A percentile compares a stretch with the other conserved stretches of the same genome.
These are phyloP conservation scores for Pachyrhynchus sulphureomaculatus DNA, from an alignment of 1,140 invertebrate genomes.

Conservation along the genomic window DNA sequence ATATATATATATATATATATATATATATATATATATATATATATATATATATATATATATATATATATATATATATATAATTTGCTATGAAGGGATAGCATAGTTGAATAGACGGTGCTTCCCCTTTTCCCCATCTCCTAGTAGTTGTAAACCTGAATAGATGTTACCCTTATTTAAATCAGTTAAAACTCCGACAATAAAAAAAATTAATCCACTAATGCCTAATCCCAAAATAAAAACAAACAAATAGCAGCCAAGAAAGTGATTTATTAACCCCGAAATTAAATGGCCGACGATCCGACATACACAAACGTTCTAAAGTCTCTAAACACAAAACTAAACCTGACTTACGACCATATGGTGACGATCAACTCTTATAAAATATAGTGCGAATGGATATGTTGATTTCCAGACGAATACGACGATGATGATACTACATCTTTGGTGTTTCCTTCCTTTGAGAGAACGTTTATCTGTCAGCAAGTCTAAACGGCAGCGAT, in stretches of 20 bases:
- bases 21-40: too few species aligned
- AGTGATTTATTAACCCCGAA: slow-evolving; percentile 26
- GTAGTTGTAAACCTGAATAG: too few species aligned
- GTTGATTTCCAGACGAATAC: slow-evolving; percentile 33
- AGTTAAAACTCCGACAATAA: too few species aligned
- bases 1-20: too few species aligned
- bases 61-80: too few species aligned
- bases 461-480: slow-evolving; percentile 16
- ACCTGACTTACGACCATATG: slow-evolving; percentile 17
- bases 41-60: too few species aligned
- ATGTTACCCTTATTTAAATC: too few species aligned
- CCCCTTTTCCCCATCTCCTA: too few species aligned
- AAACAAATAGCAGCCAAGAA: slow-evolving; percentile 18
- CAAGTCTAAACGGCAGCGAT: slow-evolving; percentile 12
- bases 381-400: slow-evolving; percentile 31
- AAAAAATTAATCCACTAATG: too few species aligned
- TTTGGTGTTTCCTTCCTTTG: slow-evolving; percentile 24
- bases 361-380: slow-evolving; percentile 28
- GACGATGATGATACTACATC: background rate
- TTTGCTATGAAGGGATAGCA: too few species aligned
- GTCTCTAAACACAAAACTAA: slow-evolving; percentile 20
- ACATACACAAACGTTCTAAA: too few species aligned
- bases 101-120: too few species aligned
- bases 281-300: slow-evolving; percentile 18
- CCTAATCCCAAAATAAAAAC: slow-evolving; percentile 11